Base-by-base conservation (phyloP, 2,888 invertebrate genomes). In the Cybosia mesomella region DNA sequence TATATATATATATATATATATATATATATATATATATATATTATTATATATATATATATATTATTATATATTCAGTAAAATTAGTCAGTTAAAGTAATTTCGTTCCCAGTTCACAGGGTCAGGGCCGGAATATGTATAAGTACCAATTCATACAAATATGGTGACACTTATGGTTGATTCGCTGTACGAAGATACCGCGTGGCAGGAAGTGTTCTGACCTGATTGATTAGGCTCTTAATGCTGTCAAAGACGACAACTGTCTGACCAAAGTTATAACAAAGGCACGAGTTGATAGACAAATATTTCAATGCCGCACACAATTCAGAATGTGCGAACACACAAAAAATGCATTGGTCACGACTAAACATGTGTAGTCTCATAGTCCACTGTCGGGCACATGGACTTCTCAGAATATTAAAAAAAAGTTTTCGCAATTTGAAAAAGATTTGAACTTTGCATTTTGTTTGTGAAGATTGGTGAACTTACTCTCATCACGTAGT, bases 291-390 rank as follows among this genome's bases (percentile, higher is more conserved):
- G 21, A 22, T 57, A 60, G 43, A 63, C 62, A 32, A 60, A 68
- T 59, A 49, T 49, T 39, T 62, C n/a, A 58, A 58, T 36, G 22
- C 24, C 22, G 32, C 11, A 55, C 61, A 75, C 39, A 53, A 55
- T 64, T 34, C 18, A 59, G 28, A 5, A 28, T 28, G 15, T 61
- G 21, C 8, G 22, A 32, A 15, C 36, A 10, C 60, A 68, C 9
- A 74, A 76, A 72, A 71, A 74, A 64, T 8, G 3, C 43, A 58
- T 64, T 66, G 59, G 64, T 70, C 74, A 70, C 63, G 62, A 57
- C 58, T 62, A 5, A 63, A 58, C 49, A 49, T 62, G 62, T 74
- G 53, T 64, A 55, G 60, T n/a, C 32, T 63, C 43, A 39, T 1
- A 0, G 59, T 28, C 21, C 22, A 15, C 10, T 58, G 58, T 32